phyloP scores from a whole-genome alignment of 2,797 vertebrate species.

The Dryobates pubescens region DNA sequence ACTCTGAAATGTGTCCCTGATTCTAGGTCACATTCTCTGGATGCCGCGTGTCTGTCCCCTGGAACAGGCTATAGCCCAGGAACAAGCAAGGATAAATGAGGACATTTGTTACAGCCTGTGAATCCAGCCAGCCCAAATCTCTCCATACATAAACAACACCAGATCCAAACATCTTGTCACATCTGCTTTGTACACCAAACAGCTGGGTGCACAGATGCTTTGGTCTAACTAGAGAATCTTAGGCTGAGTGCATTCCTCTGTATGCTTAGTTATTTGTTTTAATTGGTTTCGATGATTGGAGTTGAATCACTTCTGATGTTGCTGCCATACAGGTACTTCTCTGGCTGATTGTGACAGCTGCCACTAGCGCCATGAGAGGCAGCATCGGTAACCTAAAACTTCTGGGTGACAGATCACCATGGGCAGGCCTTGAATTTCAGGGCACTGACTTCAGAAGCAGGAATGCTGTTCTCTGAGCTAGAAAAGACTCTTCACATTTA shows the following conservation, averaged over 20 bases:
- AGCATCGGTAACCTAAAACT: background rate
- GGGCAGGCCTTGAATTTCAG: background rate
- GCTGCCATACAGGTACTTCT: constrained; percentile 13
- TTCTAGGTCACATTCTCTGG: background rate
- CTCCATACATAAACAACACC: constrained; percentile 9
- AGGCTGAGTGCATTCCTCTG: constrained; percentile 41
- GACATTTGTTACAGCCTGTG: constrained; percentile 24
- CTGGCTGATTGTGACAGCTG: constrained; percentile 17
- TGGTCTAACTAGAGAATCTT: constrained; percentile 30
- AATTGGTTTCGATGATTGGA: constrained; percentile 43
- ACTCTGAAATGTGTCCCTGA: background rate
- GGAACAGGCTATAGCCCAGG: background rate
- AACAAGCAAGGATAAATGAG: constrained; percentile 32
- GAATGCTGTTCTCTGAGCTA: background rate
- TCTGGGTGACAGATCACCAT: background rate
- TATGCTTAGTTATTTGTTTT: constrained; percentile 43
- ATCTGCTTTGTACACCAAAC: constrained; percentile 56
- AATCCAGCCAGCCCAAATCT: constrained; percentile 44
- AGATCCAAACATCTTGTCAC: constrained; percentile 60
- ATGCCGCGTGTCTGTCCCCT: background rate
- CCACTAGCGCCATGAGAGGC: background rate
- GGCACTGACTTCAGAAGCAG: background rate
- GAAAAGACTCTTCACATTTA: background rate
- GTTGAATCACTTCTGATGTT: background rate
- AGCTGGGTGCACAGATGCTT: constrained; percentile 67